Base-by-base conservation (phyloP, 2,888 invertebrate genomes). In the Rotaria macrura region DNA sequence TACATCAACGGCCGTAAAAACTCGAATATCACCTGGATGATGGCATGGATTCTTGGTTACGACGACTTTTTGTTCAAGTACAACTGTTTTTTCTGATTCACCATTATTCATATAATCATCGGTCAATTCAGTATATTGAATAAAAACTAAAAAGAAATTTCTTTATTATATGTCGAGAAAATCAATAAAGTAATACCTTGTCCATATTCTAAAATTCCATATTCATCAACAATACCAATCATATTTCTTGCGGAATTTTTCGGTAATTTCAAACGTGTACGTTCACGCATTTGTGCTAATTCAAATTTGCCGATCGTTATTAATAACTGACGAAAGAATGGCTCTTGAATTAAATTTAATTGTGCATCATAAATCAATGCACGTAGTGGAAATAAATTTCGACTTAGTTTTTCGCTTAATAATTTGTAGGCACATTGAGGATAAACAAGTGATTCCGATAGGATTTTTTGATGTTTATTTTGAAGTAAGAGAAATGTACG, bases 161-260 rank as follows among this genome's bases (percentile, higher is more conserved):
- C 4, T 54, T 12, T 23, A 5, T 4, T 54, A 23, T 23, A 17
- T 54, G 20, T 54, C 7, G n/a, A n/a, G n/a, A n/a, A n/a, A n/a
- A n/a, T 49, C 17, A 49, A 17, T 49, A 49, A 49, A 17, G 9
- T 17, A 49, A 14, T 65, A 65, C 65, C 79, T 43, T 79, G 79
- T 43, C 79, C 79, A 12, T 40, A 43, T 43, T 79, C 43, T 23
- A 79, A 14, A 43, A 79, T 9, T 20, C 79, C 43, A 43, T 79
- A 79, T 43, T 79, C 79, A 79, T 79, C 79, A 43, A 79, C 79
- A 79, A 79, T 79, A n/a, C 79, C 79, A 79, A 79, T 43, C 79
- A 79, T 79, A 43, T 79, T 43, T 40, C 79, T 40, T n/a, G 43
- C 79, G 3, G 34, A 38, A 65, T 65, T 65, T n/a, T 79, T 79